Conservation (phyloP, 2,888 invertebrate genomes). For the Chalcosyrphus nemorum region DNA sequence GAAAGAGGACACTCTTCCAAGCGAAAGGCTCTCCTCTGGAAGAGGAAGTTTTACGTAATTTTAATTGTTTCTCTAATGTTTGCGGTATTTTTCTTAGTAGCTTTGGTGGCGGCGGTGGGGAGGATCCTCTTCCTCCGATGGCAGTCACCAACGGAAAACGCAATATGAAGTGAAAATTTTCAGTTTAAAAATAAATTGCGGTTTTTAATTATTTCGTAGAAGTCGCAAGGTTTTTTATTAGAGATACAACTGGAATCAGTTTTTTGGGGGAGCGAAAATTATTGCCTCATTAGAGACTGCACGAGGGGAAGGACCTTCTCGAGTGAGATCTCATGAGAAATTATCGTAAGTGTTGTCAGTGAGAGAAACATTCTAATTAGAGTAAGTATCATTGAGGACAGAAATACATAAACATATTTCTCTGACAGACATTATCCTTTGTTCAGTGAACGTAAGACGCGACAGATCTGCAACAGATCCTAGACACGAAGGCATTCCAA, state of each 20-base stretch:
- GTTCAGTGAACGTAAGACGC: too few species aligned
- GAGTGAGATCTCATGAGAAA: too few species aligned
- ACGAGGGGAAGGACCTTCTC: background rate
- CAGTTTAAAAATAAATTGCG: conserved; percentile 25
- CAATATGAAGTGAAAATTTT: conserved; percentile 39
- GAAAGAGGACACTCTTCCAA: background rate
- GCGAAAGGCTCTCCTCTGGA: background rate
- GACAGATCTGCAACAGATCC: too few species aligned
- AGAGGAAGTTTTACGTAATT: conserved; percentile 31
- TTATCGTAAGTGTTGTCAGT: too few species aligned
- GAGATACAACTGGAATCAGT: background rate
- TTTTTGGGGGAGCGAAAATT: background rate
- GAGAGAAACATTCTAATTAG: too few species aligned
- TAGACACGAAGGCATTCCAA: too few species aligned
- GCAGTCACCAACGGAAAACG: background rate
- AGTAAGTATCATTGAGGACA: too few species aligned
- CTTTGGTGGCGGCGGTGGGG: background rate
- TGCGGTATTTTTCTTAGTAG: conserved; percentile 13
- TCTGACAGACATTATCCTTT: too few species aligned
- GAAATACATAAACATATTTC: too few species aligned
- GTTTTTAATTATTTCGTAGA: conserved; percentile 12
- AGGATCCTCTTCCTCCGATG: too few species aligned
- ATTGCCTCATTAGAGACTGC: background rate
- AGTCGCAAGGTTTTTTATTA: background rate
- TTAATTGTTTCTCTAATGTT: conserved; percentile 52